Base-by-base conservation (phyloP, 2,113 vertebrate species). In the Mus musculus region DNA sequence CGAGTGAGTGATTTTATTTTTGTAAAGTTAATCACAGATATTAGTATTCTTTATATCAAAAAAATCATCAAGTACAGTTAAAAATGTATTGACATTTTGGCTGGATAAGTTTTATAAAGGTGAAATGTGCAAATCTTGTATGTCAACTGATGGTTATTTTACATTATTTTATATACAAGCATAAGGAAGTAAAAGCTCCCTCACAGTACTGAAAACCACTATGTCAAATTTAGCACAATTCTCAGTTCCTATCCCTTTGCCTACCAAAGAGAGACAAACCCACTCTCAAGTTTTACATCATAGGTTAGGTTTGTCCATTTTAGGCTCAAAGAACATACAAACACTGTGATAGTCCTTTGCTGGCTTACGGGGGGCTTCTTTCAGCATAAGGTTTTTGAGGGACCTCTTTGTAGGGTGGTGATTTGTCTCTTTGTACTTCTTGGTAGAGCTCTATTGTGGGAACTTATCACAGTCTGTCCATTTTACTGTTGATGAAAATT, bases 21-120 rank as follows among this genome's bases (percentile, higher is more conserved):
- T 95, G 81, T 52, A 87, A 84, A 91, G 7, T 87, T 89, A 94
- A 67, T 26, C 77, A 52, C 2, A 90, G 67, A n/a, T 82, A n/a
- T 19, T 13, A 42, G 13, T 89, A 75, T 14, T 88, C 33, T 92
- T 95, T 4, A 86, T 8, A 54, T 24, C 7, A 88, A 80, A 78
- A 54, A 54, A 6, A 17, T 90, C n/a, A 71, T 49, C 26, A 95
- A 75, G 12, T 63, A 73, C 2, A 78, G 16, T 63, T 76, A 13
- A 61, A 89, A 63, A 9, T 90, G 42, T 54, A 52, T 20, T 91
- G 63, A 63, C 9, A 17, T 82, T 94, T 81, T 75, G 17, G 56
- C 54, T 33, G 61, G 4, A 5, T 90, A 71, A 63, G 90, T 95
- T 97, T 89, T 75, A 56, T 69, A 3, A 75, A 93, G 22, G 61